Base-by-base conservation (phyloP, 2,888 invertebrate species). In the Melikaiella ostensackeni region DNA sequence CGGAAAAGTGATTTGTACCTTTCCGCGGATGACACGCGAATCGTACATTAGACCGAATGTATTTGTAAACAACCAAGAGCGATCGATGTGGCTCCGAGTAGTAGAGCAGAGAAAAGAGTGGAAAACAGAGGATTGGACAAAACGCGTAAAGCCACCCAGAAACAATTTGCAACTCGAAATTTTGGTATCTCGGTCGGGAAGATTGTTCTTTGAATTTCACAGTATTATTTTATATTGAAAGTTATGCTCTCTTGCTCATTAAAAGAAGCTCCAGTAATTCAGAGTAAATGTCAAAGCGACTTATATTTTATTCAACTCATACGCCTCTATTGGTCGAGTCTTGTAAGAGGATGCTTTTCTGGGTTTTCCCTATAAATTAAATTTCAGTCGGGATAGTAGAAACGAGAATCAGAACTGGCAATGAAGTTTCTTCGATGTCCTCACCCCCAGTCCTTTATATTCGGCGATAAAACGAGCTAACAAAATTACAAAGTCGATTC, bases 401-500 rank as follows among this genome's bases (percentile, higher is more conserved):
- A n/a, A n/a, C 33, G 33, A 19, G 30, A 33, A 62, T 62, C 19
- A 62, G 33, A 62, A 62, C 62, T 62, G n/a, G 62, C 35, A 62
- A 62, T 62, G 35, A 57, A 57, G 57, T 57, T 57, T 57, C 57
- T 57, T 57, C 11, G n/a, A 13, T 62, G 30, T 33, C 19, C 50
- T 55, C 57, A n/a, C 11, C 38, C 57, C 27, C 57, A 9, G 74
- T 74, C n/a, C 24, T 59, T 74, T 74, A 59, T 38, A 62, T 75
- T 46, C 27, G 57, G 21, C 75, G 78, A 80, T 76, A 83, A 84
- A 84, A 84, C 80, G 83, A 84, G 84, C 82, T 86, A 86, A 87
- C 86, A 81, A 86, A 87, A 88, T 86, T 86, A 87, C 85, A 87
- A 84, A 84, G 84, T 80, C 80, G 86, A 82, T 85, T 87, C 88